phyloP scores from a whole-genome alignment of 2,113 vertebrate species.

The Regulus satrapa region DNA sequence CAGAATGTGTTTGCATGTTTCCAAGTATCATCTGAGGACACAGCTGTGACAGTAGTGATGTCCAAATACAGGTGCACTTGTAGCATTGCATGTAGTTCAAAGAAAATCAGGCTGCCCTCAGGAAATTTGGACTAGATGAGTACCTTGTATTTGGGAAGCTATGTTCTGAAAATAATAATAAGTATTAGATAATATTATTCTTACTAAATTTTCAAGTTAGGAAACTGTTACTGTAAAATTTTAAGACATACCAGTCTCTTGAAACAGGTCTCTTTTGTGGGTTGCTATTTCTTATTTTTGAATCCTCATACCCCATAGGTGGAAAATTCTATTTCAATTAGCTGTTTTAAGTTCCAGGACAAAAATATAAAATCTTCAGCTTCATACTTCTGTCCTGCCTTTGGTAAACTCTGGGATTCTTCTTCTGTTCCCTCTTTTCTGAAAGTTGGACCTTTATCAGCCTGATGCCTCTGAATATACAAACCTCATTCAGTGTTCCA shows the following conservation, averaged over 20 bases:
- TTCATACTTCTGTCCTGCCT: background rate
- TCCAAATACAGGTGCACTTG: conserved; percentile 25
- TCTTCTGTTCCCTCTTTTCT: background rate
- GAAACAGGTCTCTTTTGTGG: background rate
- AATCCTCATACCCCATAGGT: background rate
- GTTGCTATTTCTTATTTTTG: background rate
- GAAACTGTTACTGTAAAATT: background rate
- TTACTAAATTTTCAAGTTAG: background rate
- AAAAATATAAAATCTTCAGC: rapidly evolving
- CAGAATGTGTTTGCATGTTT: background rate
- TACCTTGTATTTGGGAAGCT: background rate
- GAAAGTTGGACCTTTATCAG: background rate
- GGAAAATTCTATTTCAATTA: background rate
- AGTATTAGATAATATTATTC: background rate
- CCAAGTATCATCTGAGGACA: background rate
- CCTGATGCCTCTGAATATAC: background rate
- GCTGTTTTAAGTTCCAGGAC: background rate
- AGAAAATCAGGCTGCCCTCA: background rate
- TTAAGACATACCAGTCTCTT: background rate
- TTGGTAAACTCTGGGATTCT: background rate
- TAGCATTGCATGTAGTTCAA: background rate
- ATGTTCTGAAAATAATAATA: background rate
- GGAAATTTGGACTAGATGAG: background rate
- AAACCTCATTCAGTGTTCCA: background rate
- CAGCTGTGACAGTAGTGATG: conserved; percentile 26